These are phyloP conservation scores for Lytechinus variegatus DNA, from an alignment of 35 echinoderm and acorn worm species.

Conservation along the genomic window DNA sequence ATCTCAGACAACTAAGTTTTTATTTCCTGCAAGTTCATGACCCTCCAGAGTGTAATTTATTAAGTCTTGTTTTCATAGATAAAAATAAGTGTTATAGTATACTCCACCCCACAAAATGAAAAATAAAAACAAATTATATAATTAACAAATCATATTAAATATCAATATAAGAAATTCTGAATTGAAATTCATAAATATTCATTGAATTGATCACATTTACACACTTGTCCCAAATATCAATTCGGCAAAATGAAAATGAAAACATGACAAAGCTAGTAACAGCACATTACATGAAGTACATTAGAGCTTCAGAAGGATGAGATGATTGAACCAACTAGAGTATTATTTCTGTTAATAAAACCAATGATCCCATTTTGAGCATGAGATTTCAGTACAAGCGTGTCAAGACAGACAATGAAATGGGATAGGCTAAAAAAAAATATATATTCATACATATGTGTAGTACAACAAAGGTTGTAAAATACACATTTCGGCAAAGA, in stretches of 20 bases:
- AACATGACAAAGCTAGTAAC: neutral
- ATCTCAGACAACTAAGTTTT: neutral
- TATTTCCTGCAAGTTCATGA: neutral
- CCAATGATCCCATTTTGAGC: neutral
- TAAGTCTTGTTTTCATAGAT: neutral
- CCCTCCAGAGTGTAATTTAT: neutral
- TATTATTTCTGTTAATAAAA: neutral
- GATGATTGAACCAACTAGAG: neutral
- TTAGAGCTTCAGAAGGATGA: neutral
- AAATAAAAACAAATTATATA: conserved; percentile 2
- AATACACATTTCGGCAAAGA: neutral
- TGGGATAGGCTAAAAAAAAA: neutral
- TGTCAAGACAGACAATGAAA: neutral
- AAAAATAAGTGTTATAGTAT: neutral
- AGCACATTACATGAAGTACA: neutral
- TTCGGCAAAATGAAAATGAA: neutral
- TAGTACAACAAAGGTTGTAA: neutral
- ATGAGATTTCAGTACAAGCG: neutral
- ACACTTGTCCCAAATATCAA: neutral
- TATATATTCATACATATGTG: neutral
- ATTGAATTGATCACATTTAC: neutral
- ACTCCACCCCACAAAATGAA: conserved; percentile 8
- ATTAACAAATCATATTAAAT: neutral
- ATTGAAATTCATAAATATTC: neutral
- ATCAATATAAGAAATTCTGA: too few species aligned